Evolutionary conservation across 2,888 invertebrate species (phyloP), one percentile per base, ranked within the genome.

Genomic region (Mesorhabditis spiculigera): DNA sequence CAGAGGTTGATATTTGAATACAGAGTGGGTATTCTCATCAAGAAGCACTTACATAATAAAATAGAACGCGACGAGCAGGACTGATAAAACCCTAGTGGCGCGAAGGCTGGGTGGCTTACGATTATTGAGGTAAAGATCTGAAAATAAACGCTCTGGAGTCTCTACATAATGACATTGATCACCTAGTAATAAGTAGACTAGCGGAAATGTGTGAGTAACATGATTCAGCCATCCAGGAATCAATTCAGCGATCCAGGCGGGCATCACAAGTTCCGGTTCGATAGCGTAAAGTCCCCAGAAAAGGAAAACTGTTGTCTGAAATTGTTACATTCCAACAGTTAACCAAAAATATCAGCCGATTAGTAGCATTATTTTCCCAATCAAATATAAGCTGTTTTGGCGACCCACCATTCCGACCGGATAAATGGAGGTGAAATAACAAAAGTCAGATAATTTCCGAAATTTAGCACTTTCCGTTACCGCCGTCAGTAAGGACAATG

Each of bases 151-250:
- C 28, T 28, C 28, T 28, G 28, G 28, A 28, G 28, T 28, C 28
- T 69, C 62, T 85, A 86, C 71, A 72, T 79, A 64, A 69, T 78
- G 68, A 75, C 75, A 71, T 43, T 80, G 81, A 68, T 86, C 86
- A 73, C 88, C 88, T 62, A 86, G 45, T 58, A 88, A 67, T 28
- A 88, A 79, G 74, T 87, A 86, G n/a, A 86, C 81, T 6, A 87
- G 66, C 5, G 87, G 86, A 13, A 86, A 85, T 5, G 88, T 87
- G 75, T 88, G 88, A 83, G 87, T 86, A 61, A 85, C 83, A 88
- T 96, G 95, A 86, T 96, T 96, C 70, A 95, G 88, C 95, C 95
- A 95, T 67, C 88, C 86, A 5, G 96, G 95, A 83, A 95, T 94
- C 82, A 91, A 92, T 16, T 90, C 88, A 86, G 95, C 95, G 78